These are phyloP conservation scores for Cataglyphis albicans DNA, from an alignment of 2,888 invertebrate species.

Conservation along the genomic window DNA sequence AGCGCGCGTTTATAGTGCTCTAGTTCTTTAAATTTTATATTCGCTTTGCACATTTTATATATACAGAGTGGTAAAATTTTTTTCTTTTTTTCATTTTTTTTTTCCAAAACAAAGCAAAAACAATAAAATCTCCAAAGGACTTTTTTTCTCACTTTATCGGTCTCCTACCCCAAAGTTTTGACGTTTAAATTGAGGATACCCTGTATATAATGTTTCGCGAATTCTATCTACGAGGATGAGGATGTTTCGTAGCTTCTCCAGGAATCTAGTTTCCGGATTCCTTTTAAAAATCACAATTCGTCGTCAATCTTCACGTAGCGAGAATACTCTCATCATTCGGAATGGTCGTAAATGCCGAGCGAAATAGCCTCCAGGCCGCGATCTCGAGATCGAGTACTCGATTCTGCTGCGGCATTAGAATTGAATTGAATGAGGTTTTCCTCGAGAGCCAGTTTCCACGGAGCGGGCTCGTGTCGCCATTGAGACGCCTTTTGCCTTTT, in stretches of 20 bases:
- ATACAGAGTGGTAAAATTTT: too few relatives aligned
- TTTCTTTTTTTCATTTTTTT: too few relatives aligned
- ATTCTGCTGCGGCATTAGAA: conserved; percentile 74
- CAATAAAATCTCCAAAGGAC: too few relatives aligned
- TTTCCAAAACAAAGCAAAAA: too few relatives aligned
- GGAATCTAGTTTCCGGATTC: conserved; percentile 18
- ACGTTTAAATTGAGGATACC: too few relatives aligned
- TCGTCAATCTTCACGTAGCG: conserved; percentile 73
- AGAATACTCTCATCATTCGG: conserved; percentile 82
- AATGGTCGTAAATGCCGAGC: conserved; percentile 53
- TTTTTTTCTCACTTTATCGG: too few relatives aligned
- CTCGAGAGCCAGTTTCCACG: conserved; percentile 73
- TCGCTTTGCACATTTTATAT: not conserved
- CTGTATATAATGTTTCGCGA: not conserved
- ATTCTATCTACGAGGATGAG: not conserved
- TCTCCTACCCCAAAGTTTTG: too few relatives aligned
- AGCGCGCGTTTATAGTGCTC: too few relatives aligned
- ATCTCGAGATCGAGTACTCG: conserved; percentile 70
- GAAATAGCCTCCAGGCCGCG: conserved; percentile 24
- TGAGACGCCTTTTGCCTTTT: conserved; percentile 66
- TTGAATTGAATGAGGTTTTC: conserved; percentile 79
- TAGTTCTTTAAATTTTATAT: not conserved
- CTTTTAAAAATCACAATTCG: conserved; percentile 35
- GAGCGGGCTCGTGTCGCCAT: conserved; percentile 57
- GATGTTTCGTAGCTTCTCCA: not conserved